Base-by-base conservation (phyloP, 1,140 invertebrate genomes). In the Hylyphantes graminicola region DNA sequence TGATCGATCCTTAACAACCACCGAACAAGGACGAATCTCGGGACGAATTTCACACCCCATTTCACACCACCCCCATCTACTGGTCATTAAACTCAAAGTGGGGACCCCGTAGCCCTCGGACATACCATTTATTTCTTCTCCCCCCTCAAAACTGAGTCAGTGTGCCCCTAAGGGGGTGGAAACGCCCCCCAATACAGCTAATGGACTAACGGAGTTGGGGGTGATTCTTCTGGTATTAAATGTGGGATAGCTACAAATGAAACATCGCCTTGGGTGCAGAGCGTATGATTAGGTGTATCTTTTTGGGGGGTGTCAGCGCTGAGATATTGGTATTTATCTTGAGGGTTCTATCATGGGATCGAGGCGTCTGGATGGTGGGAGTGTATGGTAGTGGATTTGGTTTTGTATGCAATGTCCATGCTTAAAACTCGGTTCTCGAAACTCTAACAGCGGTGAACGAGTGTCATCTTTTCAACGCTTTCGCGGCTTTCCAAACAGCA, bases 181-280 rank as follows among this genome's bases (percentile, higher is more conserved):
- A 51, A 70, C 77, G 53, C 65, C 77, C 65, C 77, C 21, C 54
- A 79, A 79, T 79, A 79, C 70, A 70, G 77, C 77, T 79, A 79
- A 79, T 79, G 77, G 64, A 79, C 50, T n/a, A 57, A 13, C 19
- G 54, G 8, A 4, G 15, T 7, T n/a, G 63, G 65, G 54, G 50
- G 64, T 17, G 48, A 57, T 64, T 65, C 53, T n/a, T 13, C 55
- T 54, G 64, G 65, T 79, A 79, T 79, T 79, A 79, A 79, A 79
- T 79, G 59, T 19, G 50, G 57, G 64, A 79, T 70, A 68, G 77
- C 64, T 79, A 19, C 77, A 70, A 79, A 65, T 79, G 77, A 70
- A 79, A 79, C 19, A 79, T 51, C 19, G 65, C 64, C 77, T 70
- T 55, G 65, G 77, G 77, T 79, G 59, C 68, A 54, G 53, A 35